A percentile compares a stretch with the other conserved stretches of the same genome.
phyloP scores from a whole-genome alignment of 2,797 vertebrate species.

The Pangasius sanitwongsei region DNA sequence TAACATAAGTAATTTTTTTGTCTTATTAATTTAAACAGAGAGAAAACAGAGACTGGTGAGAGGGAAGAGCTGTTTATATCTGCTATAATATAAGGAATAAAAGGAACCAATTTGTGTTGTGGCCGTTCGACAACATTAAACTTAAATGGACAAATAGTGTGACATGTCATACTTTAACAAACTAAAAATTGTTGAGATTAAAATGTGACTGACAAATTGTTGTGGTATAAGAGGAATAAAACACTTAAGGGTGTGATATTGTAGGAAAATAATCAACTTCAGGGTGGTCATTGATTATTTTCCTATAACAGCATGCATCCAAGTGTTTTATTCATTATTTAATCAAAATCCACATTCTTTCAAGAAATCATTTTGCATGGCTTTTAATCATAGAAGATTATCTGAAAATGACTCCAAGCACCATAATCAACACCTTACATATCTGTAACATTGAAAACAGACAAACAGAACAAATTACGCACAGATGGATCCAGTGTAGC shows the following conservation, averaged over 20 bases:
- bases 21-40: not conserved
- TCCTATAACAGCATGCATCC: not conserved
- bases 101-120: not conserved
- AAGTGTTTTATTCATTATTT: not conserved
- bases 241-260: not conserved
- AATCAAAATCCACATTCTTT: not conserved
- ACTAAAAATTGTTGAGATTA: not conserved
- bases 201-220: not conserved
- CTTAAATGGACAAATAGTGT: not conserved
- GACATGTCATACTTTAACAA: not conserved
- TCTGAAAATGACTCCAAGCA: not conserved
- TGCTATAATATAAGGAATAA: not conserved
- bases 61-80: not conserved
- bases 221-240: not conserved
- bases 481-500: slow-evolving; percentile 10
- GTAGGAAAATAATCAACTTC: not conserved
- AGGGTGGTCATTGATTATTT: not conserved
- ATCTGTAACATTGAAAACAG: not conserved
- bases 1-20: not conserved
- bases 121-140: not conserved
- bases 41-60: not conserved
- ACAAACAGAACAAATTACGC: not conserved
- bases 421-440: not conserved
- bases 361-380: not conserved
- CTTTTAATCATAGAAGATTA: not conserved